Base-by-base conservation (phyloP, 2,113 vertebrate species). In the Bambusicola thoracicus region DNA sequence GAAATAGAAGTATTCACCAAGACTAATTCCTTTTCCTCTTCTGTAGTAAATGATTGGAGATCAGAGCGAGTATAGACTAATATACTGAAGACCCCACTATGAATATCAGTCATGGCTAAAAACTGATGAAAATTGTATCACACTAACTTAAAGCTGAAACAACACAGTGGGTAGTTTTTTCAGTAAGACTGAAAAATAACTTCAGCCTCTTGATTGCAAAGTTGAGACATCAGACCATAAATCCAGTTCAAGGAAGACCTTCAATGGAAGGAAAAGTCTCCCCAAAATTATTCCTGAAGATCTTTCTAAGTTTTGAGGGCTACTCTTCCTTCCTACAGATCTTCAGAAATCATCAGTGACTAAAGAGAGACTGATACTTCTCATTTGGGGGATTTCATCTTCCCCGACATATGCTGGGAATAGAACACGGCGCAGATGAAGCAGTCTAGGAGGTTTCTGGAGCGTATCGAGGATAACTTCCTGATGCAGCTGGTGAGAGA, bases 261-360 rank as follows among this genome's bases (percentile, higher is more conserved):
- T 89, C 51, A 61, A 25, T 20, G 9, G 32, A 29, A 87, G 20
- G 74, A 38, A 87, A 70, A 19, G 25, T 89, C 66, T 77, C 44
- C 77, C 59, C 10, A 78, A 74, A 92, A 82, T 70, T 55, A 85
- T 70, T 38, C 59, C 62, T 87, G 67, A 44, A 80, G 63, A 63
- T 70, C 75, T 74, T 91, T 91, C 41, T 61, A 85, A 27, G 40
- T 87, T 81, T 85, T 94, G 55, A 91, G 61, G 82, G 63, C 51
- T 83, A 41, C 11, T 82, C 29, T 85, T 87, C 85, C 49, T 91
- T 76, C 58, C 41, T 59, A 55, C 36, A 91, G 76, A 80, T 85
- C 93, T 89, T 94, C 63, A 92, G 56, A 93, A 87, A 62, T 75
- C 77, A 81, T 19, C 18, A 41, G 25, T 55, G 61, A 94, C 32